Base-by-base conservation (phyloP, 2,888 invertebrate species). In the Cheilosia urbana region DNA sequence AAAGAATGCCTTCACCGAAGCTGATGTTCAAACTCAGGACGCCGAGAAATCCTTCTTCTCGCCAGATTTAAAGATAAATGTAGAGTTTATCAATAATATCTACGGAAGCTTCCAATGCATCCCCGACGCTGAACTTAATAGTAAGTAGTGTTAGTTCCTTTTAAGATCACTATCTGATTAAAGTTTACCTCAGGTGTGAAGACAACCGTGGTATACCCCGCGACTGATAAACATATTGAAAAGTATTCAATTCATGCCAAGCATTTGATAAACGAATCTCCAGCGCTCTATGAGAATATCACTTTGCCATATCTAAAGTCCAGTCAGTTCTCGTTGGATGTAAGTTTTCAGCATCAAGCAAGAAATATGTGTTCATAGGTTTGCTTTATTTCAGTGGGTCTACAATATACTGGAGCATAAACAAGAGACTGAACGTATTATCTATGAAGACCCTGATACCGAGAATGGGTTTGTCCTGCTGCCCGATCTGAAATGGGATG, bases 401-500 rank as follows among this genome's bases (percentile, higher is more conserved):
- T 96, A 97, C 92, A 99, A 99, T 91, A 98, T 99, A 85, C 92
- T 99, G 68, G 96, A 98, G 73, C 97, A 98, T 89, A 97, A 96
- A 91, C 95, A 96, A 58, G 99, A 99, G 93, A 93, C 94, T 2
- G 98, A 99, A 27, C 94, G 97, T 87, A 95, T 99, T 60, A 93
- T 98, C 6, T 96, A 95, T 91, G 96, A 97, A 91, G 97, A 98
- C 91, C 89, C 94, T 5, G 93, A 94, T 88, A 94, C 96, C 1
- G 94, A 94, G 55, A 95, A 93, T 85, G 98, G 99, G 0, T 99
- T 99, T 91, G 93, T 99, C 15, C 92, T 99, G 15, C 90, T 98
- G 0, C 98, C 98, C 0, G 99, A 99, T 92, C 93, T 99, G 75
- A 99, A 99, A 92, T 99, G 99, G 99, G 97, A 98, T 92, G 97